Conservation (phyloP, 2,797 vertebrate species). For the Anguilla obscura region DNA sequence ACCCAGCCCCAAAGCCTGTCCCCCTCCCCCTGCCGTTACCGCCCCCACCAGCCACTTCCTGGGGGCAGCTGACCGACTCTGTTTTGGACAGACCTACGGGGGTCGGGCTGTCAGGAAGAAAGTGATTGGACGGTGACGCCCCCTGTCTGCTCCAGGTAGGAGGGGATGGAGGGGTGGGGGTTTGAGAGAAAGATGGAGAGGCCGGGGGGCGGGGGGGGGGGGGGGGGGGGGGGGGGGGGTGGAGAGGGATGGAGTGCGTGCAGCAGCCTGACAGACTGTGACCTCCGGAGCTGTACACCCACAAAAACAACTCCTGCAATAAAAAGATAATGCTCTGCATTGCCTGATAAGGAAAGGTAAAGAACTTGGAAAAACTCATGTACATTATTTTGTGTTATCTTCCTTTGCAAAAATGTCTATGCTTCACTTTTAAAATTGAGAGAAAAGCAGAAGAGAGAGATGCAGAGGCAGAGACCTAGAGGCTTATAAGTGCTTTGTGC, state of each 20-base stretch:
- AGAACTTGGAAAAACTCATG: not conserved
- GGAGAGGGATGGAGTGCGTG: not conserved
- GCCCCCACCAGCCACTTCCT: not conserved
- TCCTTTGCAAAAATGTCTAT: not conserved
- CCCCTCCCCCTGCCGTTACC: not conserved
- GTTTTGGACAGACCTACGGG: not conserved
- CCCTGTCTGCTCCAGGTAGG: not conserved
- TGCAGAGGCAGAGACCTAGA: not conserved
- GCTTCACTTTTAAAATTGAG: too few species aligned
- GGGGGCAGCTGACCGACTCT: not conserved
- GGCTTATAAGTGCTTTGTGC: not conserved
- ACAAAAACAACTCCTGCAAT: not conserved
- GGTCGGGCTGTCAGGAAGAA: not conserved
- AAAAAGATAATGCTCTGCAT: slow-evolving; percentile 1
- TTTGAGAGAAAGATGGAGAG: not conserved
- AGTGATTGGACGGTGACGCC: not conserved
- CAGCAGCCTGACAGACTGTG: not conserved
- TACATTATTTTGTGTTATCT: not conserved
- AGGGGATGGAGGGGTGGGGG: not conserved
- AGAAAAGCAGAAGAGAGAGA: not conserved
- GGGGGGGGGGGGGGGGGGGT: not conserved
- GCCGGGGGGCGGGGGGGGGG: too few species aligned
- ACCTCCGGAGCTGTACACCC: not conserved
- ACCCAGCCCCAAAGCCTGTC: slow-evolving; percentile 53
- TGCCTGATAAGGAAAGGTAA: not conserved